Base-by-base conservation (phyloP, 2,113 vertebrate species). In the Carettochelys insculpta region DNA sequence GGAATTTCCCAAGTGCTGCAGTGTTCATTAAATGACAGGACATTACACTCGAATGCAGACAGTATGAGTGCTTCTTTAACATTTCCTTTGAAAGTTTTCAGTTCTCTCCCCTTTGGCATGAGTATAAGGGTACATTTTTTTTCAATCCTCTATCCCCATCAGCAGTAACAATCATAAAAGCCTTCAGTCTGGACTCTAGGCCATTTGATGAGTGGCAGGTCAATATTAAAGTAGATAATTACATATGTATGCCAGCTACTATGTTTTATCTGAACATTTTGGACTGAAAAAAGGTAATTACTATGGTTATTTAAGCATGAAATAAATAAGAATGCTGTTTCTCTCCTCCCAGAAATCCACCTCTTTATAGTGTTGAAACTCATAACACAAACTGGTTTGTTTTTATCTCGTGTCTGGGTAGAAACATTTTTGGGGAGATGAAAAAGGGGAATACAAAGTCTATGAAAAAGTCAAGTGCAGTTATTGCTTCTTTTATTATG, bases 401-500 rank as follows among this genome's bases (percentile, higher is more conserved):
- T 73, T 71, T 75, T 27, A 45, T 43, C 41, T 45, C 45, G 25
- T 45, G 24, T 27, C 41, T 75, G 13, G 45, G 43, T 13, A 75
- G 41, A 45, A 75, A 75, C 27, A 2, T 75, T 14, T 0, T 0
- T 92, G 34, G 19, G 27, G n/a, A 68, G 61, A 20, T 68, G 22
- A 22, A 38, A 38, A 38, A 68, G 8, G 34, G 61, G 82, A 27
- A 75, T 71, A 77, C 87, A 90, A 76, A 25, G 47, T 14, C 34
- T 77, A 3, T 94, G 82, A 17, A 76, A 80, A 76, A 84, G 19
- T 48, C 86, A 53, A 91, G 79, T 86, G 90, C 1, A 10, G 12
- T n/a, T 89, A 2, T 85, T 89, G 20, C 27, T 92, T 81, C 48
- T 38, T 92, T 90, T 89, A 88, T 92, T 92, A 78, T 93, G 50